Base-by-base conservation (phyloP, 37 sponge, comb jelly and placozoan species). In the Aphrocallistes beatrix region DNA sequence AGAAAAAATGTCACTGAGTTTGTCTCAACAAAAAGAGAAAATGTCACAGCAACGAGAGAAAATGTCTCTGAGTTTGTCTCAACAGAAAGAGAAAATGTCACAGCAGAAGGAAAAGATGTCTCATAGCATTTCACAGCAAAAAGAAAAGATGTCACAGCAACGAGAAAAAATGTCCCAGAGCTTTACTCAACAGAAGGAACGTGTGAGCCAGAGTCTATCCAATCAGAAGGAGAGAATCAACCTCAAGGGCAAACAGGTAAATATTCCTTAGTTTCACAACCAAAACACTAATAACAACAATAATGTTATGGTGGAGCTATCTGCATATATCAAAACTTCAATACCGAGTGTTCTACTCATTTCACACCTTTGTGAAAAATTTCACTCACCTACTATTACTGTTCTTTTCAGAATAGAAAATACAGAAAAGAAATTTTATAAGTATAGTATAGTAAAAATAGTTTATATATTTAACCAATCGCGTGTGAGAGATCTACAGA, bases 161-260 rank as follows among this genome's bases (percentile, higher is more conserved):
- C 75, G 75, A 3, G 17, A 25, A 13, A 21, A 28, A 32, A 13
- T 60, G 75, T 60, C 75, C 25, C 75, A 60, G n/a, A 25, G 28
- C 25, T 13, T 60, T 19, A 60, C 75, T 19, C 3, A 13, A 3
- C 75, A 60, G 17, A 60, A 30, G 75, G 75, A 19, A 1, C 25
- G 75, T 6, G n/a, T 60, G 75, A 25, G 28, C n/a, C 75, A 60
- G 75, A 60, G 75, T 13, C 34, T 60, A 30, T 60, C 75, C n/a
- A 60, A 6, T 19, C 10, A 60, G 75, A 60, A 13, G 21, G 75
- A 60, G 10, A 60, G n/a, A 28, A 60, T 60, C 28, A 60, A 19
- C 10, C 75, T 60, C 17, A 60, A 60, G n/a, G n/a, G 75, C 75
- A 60, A 13, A 60, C 75, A 60, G 75, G 75, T 60, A 60, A n/a